phyloP scores from a whole-genome alignment of 2,113 vertebrate genomes.

The Erpornis zantholeuca region DNA sequence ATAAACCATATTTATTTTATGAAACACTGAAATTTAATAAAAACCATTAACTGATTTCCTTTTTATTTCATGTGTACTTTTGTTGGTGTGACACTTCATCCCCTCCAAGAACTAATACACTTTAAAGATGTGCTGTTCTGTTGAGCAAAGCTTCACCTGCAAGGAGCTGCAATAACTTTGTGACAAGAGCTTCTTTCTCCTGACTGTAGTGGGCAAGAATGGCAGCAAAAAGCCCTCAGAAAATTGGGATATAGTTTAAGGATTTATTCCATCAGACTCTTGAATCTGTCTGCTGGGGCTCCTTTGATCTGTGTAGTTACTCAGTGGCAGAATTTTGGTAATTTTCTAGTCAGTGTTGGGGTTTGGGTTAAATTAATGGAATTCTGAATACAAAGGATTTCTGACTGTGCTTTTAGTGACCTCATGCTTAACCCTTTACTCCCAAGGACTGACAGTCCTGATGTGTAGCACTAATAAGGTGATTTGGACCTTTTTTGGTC shows the following conservation, averaged over 20 bases:
- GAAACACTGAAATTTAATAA: constrained; percentile 87
- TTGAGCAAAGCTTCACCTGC: neutral
- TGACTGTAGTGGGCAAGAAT: neutral
- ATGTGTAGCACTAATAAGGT: fast-evolving
- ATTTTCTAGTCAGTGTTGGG: neutral
- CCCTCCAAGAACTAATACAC: neutral
- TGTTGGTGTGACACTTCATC: constrained; percentile 9
- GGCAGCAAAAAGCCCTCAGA: neutral
- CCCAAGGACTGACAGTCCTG: too few relatives aligned
- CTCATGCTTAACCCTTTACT: neutral
- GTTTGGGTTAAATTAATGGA: neutral
- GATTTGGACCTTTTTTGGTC: neutral
- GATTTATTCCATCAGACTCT: neutral
- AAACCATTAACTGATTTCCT: constrained; percentile 72
- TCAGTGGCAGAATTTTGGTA: neutral
- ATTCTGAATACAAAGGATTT: neutral
- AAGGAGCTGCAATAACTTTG: neutral
- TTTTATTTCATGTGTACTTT: constrained; percentile 33
- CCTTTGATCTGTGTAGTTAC: neutral
- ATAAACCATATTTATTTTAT: constrained; percentile 87
- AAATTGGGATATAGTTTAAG: neutral
- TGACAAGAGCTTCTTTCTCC: neutral
- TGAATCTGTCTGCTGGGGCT: neutral
- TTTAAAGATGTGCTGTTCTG: constrained; percentile 54
- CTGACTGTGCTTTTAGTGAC: neutral